Evolutionary conservation across 2,113 vertebrate genomes (phyloP).

Genomic region (rabbit (Oryctolagus cuniculus)): DNA sequence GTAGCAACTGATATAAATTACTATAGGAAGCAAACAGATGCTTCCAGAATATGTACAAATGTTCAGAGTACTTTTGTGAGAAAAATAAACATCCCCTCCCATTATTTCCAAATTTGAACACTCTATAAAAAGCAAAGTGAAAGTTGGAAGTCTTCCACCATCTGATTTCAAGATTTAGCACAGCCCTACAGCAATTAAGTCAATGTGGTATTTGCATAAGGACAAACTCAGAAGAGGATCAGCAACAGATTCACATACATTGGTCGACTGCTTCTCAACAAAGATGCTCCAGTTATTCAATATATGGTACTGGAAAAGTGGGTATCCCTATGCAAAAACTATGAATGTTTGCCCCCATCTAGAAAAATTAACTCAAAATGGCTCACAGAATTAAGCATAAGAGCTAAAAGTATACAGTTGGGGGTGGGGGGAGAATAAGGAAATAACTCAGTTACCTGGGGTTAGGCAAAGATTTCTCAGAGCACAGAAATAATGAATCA

Average conservation of each 20-base stretch:
- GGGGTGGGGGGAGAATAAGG: not conserved
- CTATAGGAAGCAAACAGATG: constrained; percentile 24
- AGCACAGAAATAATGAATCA: constrained; percentile 8
- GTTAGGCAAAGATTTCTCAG: constrained; percentile 48
- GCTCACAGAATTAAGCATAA: constrained; percentile 9
- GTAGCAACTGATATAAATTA: constrained; percentile 39
- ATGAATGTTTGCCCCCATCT: constrained; percentile 10
- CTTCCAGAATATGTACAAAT: not conserved
- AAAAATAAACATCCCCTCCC: not conserved
- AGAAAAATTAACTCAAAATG: constrained; percentile 50
- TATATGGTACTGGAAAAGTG: not conserved
- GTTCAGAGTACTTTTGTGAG: not conserved
- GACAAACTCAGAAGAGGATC: not conserved
- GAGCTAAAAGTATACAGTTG: constrained; percentile 12
- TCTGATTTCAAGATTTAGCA: constrained; percentile 46
- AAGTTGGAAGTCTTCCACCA: not conserved
- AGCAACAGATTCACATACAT: not conserved
- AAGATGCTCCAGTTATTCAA: constrained; percentile 7
- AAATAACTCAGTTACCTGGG: constrained; percentile 19
- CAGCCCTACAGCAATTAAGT: constrained; percentile 55
- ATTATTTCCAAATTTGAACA: constrained; percentile 38
- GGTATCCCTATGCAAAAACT: not conserved
- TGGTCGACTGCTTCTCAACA: constrained; percentile 35
- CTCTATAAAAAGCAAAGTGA: not conserved
- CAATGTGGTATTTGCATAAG: constrained; percentile 30